phyloP scores from a whole-genome alignment of 2,888 invertebrate genomes.

The Amphipoea lucens region DNA sequence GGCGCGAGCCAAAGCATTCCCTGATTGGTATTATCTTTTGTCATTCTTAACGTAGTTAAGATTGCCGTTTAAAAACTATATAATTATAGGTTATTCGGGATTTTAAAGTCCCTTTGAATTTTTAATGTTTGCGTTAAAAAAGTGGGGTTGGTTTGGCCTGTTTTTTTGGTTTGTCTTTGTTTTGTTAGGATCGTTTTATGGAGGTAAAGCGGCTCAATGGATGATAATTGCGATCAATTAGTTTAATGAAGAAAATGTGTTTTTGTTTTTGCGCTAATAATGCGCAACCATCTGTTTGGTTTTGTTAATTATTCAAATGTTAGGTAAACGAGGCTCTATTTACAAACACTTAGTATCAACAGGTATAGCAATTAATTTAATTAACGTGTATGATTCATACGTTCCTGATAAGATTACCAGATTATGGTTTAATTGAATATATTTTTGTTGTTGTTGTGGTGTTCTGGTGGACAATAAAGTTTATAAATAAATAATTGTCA shows the following conservation, averaged over 20 bases:
- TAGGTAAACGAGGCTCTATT: not conserved
- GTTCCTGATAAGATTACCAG: not conserved
- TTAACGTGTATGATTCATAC: not conserved
- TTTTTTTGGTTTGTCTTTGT: slow-evolving; percentile 33
- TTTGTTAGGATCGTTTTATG: slow-evolving; percentile 46
- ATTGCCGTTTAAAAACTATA: slow-evolving; percentile 70
- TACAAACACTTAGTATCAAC: not conserved
- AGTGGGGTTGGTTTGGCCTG: slow-evolving; percentile 24
- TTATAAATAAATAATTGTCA: not conserved
- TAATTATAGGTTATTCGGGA: slow-evolving; percentile 69
- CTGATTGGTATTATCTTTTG: slow-evolving; percentile 67
- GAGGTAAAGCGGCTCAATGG: slow-evolving; percentile 21
- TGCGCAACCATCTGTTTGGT: not conserved
- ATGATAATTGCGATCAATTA: slow-evolving; percentile 41
- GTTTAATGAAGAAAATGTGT: slow-evolving; percentile 10
- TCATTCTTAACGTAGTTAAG: slow-evolving; percentile 66
- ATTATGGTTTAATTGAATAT: not conserved
- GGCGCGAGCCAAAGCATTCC: slow-evolving; percentile 74
- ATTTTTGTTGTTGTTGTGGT: too few relatives aligned
- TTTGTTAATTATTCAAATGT: not conserved
- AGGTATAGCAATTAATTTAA: not conserved
- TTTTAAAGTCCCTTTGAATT: slow-evolving; percentile 48
- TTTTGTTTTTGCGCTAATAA: slow-evolving; percentile 12
- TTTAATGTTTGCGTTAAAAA: slow-evolving; percentile 57
- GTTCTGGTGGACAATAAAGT: too few relatives aligned